Evolutionary conservation across 2,888 invertebrate species (phyloP).

Genomic region (Ormyrus rosae): DNA sequence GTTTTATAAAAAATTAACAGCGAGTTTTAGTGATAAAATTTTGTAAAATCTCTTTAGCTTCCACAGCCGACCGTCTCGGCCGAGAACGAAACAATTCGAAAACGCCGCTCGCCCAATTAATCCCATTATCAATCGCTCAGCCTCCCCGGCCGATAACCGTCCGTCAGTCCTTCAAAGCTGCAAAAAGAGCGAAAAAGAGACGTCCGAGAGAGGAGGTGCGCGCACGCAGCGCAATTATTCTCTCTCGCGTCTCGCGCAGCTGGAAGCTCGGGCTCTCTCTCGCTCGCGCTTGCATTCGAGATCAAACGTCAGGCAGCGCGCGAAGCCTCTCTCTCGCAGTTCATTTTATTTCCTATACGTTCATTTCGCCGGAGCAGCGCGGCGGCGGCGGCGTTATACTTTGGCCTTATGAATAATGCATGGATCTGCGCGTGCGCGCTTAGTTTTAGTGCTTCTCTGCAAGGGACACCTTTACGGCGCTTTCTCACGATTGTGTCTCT

Average conservation of each 20-base stretch:
- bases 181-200: background rate
- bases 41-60: no score
- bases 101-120: background rate
- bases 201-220: background rate
- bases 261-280: background rate
- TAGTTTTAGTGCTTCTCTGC: background rate
- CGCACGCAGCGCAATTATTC: conserved; percentile 25
- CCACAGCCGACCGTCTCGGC: no score
- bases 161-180: background rate
- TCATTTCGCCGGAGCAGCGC: background rate
- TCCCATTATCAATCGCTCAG: background rate
- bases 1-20: no score
- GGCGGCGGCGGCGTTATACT: conserved; percentile 14
- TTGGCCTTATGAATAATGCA: conserved; percentile 42
- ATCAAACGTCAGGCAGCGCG: conserved; percentile 16
- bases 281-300: background rate
- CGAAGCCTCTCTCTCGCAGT: background rate
- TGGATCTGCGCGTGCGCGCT: conserved; percentile 1
- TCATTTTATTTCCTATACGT: conserved; percentile 32
- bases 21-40: no score
- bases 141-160: background rate
- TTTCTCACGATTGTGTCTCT: conserved; percentile 37
- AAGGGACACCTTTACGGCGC: conserved; percentile 46
- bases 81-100: no score
- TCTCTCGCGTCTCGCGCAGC: conserved; percentile 22